A percentile compares a stretch with the other conserved stretches of the same genome.
Conservation (phyloP, 23 tunicate species). For the Aplidium turbinatum region DNA sequence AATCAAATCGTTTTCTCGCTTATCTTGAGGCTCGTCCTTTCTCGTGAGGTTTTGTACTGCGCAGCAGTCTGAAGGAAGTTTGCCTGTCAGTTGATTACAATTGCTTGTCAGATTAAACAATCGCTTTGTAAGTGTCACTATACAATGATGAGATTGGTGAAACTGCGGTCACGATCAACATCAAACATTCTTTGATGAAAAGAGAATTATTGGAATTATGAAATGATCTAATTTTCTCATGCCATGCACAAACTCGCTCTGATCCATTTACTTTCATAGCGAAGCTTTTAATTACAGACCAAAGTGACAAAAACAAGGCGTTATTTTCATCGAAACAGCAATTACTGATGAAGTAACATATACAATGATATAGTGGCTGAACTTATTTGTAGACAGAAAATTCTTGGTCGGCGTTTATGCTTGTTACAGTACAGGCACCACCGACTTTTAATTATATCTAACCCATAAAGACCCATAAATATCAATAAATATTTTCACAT, state of each 20-base stretch:
- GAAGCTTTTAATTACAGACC: neutral
- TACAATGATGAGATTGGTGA: neutral
- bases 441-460: no score
- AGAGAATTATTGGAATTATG: neutral
- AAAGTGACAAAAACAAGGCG: conserved; percentile 6
- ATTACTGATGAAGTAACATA: neutral
- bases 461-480: no score
- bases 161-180: neutral
- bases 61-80: neutral
- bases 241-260: neutral
- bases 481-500: no score
- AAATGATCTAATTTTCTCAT: conserved; percentile 3
- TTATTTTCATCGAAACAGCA: neutral
- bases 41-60: neutral
- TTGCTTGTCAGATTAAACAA: conserved; percentile 6
- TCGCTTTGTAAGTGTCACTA: neutral
- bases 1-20: neutral
- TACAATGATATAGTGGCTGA: neutral
- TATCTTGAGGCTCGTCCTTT: neutral
- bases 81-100: conserved; percentile 2
- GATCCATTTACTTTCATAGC: neutral
- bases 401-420: neutral
- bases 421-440: no score
- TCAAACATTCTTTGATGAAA: neutral
- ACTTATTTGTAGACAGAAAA: neutral